Evolutionary conservation across 2,888 invertebrate species (phyloP), one percentile per base, ranked within the genome.

Genomic region (Nineta flava): DNA sequence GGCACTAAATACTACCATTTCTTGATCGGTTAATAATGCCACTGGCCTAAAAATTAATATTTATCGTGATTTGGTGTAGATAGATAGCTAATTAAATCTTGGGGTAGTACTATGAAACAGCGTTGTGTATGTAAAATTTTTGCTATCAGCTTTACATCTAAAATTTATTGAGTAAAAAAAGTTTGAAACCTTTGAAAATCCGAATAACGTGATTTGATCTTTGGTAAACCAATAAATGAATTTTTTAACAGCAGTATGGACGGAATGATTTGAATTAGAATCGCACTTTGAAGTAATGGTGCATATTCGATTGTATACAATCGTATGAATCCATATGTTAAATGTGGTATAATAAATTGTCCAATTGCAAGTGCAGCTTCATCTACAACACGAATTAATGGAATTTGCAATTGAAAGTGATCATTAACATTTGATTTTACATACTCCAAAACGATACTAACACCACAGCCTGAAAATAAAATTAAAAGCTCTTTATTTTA

Each of bases 161-260:
- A n/a, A n/a, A n/a, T n/a, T n/a, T n/a, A n/a, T n/a, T n/a, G n/a
- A n/a, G n/a, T n/a, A n/a, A n/a, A n/a, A n/a, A n/a, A n/a, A n/a
- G n/a, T n/a, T n/a, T n/a, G n/a, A n/a, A n/a, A 44, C 44, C 19
- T 44, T 44, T 44, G 44, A 19, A 19, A 44, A 21, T 44, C 21
- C 3, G 44, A 44, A 13, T 44, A 44, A 12, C 44, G 17, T 9
- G 44, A 44, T 12, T 10, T 19, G 9, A 44, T 21, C 5, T 12
- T 21, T 21, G 44, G 44, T 13, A 13, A 13, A 9, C 26, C 44
- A 13, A 13, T 13, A 10, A 44, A n/a, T 5, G 10, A 21, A 10
- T n/a, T 44, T 19, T 44, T 44, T 21, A 17, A 19, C 12, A 44
- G n/a, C 10, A 44, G 4, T 12, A 13, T 44, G 21, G 44, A 17